A percentile compares a stretch with the other conserved stretches of the same genome.
phyloP scores from a whole-genome alignment of 2,797 vertebrate species.

The Psittacula echo region DNA sequence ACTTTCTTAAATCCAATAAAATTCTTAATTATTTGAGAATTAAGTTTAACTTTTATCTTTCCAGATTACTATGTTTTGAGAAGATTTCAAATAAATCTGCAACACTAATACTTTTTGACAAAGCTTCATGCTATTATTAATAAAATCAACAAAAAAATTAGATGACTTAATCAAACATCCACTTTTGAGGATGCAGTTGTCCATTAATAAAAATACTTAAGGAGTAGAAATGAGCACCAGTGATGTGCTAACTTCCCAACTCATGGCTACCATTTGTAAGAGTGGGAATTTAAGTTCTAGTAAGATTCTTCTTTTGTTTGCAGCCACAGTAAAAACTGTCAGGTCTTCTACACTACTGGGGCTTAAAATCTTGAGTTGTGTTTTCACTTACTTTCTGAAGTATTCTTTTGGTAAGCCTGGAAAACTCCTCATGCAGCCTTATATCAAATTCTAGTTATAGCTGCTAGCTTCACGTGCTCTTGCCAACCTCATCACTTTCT shows the following conservation, averaged over 20 bases:
- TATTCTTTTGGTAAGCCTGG: neutral
- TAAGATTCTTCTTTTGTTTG: neutral
- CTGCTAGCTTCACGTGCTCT: neutral
- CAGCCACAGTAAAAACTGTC: neutral
- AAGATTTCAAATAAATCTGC: neutral
- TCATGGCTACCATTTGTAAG: neutral
- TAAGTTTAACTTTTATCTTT: neutral
- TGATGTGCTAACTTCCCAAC: neutral
- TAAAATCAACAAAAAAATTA: neutral
- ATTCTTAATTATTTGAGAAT: neutral
- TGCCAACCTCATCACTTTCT: neutral
- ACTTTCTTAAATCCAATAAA: neutral
- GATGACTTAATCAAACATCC: neutral
- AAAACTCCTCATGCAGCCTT: neutral
- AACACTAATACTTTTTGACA: neutral
- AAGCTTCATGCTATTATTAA: neutral
- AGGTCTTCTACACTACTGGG: neutral
- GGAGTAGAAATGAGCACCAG: neutral
- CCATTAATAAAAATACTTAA: neutral
- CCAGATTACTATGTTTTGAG: neutral
- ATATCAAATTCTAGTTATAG: neutral
- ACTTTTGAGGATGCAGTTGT: neutral
- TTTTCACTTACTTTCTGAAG: neutral
- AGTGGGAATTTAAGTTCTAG: neutral
- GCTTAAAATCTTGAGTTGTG: neutral